Evolutionary conservation across 1,140 invertebrate species (phyloP), one percentile per base, ranked within the genome.

Genomic region (Drosophila albomicans): DNA sequence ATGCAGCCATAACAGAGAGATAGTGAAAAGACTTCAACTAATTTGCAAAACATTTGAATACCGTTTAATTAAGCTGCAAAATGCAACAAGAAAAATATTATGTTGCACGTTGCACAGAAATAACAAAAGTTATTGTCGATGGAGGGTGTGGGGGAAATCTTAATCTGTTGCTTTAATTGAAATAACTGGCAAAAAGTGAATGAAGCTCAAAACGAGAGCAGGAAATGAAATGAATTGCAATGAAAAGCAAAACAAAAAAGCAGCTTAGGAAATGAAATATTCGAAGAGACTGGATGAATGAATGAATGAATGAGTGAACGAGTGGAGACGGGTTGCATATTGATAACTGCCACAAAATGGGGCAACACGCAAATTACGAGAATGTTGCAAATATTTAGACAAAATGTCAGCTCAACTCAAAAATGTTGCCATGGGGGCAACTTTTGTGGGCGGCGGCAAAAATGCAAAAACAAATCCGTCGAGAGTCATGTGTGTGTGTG

Each of bases 351-450:
- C 64, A 57, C 43, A 16, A 41, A 28, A 25, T 58, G 20, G 6
- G 32, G 20, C 38, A 43, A 41, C 54, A 57, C 54, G 52, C 62
- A 66, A 57, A 69, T 57, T 41, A 51, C 45, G 70, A 67, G 38
- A 66, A 59, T 67, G 28, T 30, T 43, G 70, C 70, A 49, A 80
- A 79, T 75, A 57, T 82, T 66, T 73, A 56, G 10, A 62, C 48
- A 79, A 65, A 82, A 70, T 66, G 64, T 57, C 59, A 61, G 51
- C 63, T 65, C 25, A 45, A 38, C 16, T 35, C 30, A 43, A 43
- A n/a, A 43, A 43, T 43, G 41, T 43, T n/a, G 41, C 41, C 41
- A 43, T 41, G 38, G 38, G 8, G 8, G 38, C 38, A 11, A 11
- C 3, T 41, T 25, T 25, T 41, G 38, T 41, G 38, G 38, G 20